These are phyloP conservation scores for Herpailurus yagouaroundi DNA, from an alignment of 2,113 vertebrate genomes.

Conservation along the genomic window DNA sequence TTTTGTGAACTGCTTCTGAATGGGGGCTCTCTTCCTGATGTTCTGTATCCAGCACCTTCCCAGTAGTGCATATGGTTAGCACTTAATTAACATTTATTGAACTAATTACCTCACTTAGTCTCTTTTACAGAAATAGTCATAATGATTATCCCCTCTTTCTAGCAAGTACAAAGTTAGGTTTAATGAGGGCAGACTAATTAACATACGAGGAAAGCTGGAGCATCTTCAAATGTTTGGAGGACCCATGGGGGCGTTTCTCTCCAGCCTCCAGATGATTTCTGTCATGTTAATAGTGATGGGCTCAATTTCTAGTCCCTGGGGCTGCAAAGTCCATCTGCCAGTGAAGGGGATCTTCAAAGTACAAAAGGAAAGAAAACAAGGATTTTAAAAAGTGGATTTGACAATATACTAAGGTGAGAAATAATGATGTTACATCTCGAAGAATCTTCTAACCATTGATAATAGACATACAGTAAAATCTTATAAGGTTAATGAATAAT, in stretches of 20 bases:
- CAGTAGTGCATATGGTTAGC: neutral
- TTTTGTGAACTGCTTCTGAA: neutral
- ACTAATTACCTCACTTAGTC: neutral
- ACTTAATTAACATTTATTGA: neutral
- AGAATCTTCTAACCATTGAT: neutral
- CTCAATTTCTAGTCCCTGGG: neutral
- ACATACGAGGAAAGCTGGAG: neutral
- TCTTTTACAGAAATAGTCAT: neutral
- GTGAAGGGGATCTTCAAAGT: neutral
- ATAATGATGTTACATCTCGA: neutral
- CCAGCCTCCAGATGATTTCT: neutral
- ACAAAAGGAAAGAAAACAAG: neutral
- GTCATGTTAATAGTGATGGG: neutral
- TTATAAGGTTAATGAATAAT: neutral
- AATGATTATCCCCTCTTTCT: neutral
- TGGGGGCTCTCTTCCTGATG: neutral
- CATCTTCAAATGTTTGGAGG: neutral
- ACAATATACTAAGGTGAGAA: neutral
- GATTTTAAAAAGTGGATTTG: neutral
- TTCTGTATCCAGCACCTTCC: neutral
- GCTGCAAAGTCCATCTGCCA: neutral
- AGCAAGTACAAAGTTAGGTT: neutral
- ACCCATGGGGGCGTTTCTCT: neutral
- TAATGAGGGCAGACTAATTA: neutral
- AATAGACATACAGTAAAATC: neutral